Percentiles rank a stretch among this genome's conserved stretches.
These are phyloP conservation scores for Drosophila malerkotliana DNA, from an alignment of 1,140 invertebrate genomes.

Conservation along the genomic window DNA sequence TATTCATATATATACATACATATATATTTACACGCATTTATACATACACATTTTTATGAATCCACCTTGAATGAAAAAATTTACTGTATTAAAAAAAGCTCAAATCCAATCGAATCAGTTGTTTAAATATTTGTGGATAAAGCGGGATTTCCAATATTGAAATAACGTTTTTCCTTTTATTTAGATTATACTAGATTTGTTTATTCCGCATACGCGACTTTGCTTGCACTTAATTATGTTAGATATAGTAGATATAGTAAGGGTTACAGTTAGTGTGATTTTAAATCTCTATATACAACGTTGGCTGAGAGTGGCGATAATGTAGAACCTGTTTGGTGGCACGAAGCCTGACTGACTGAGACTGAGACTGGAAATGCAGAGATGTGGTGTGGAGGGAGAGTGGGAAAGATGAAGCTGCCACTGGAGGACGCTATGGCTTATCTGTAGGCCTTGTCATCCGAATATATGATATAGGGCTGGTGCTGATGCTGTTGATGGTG, in stretches of 20 bases:
- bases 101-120: slow-evolving; percentile 20
- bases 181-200: slow-evolving; percentile 69
- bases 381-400: slow-evolving; percentile 12
- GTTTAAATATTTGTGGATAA: not conserved
- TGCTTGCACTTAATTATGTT: slow-evolving; percentile 68
- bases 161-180: not conserved
- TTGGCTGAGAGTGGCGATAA: slow-evolving; percentile 71
- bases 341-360: slow-evolving; percentile 74
- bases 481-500: slow-evolving; percentile 64
- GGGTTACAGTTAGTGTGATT: slow-evolving; percentile 68
- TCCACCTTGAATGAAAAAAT: slow-evolving; percentile 55
- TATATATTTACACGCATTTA: slow-evolving; percentile 52
- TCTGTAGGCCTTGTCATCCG: slow-evolving; percentile 83
- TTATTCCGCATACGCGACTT: slow-evolving; percentile 62
- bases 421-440: slow-evolving; percentile 39
- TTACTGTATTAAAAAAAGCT: slow-evolving; percentile 58
- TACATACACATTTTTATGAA: slow-evolving; percentile 45
- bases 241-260: slow-evolving; percentile 67
- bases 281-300: slow-evolving; percentile 78
- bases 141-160: not conserved
- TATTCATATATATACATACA: slow-evolving; percentile 32
- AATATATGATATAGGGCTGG: slow-evolving; percentile 83
- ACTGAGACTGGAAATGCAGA: slow-evolving; percentile 33
- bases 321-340: slow-evolving; percentile 74
- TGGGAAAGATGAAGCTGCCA: slow-evolving; percentile 30